Evolutionary conservation across 2,888 invertebrate genomes (phyloP).

Genomic region (Sarcophaga carnaria): DNA sequence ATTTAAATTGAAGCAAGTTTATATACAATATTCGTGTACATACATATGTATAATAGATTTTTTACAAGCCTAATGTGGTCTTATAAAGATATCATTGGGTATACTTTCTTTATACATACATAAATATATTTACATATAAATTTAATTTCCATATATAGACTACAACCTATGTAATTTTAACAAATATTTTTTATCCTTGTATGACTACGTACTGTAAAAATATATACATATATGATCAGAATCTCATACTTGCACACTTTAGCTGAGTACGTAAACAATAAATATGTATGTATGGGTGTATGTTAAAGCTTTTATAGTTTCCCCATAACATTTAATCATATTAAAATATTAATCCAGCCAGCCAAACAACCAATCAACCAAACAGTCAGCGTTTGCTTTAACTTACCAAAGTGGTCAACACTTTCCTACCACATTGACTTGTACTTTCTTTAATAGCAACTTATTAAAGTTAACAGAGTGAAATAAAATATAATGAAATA

Average conservation of each 20-base stretch:
- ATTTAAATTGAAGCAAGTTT: background rate
- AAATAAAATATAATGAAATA: constrained; percentile 17
- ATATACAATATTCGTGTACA: too few species aligned
- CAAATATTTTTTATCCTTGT: background rate
- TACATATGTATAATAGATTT: too few species aligned
- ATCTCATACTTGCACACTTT: background rate
- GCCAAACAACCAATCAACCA: background rate
- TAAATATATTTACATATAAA: background rate
- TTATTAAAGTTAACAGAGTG: constrained; percentile 39
- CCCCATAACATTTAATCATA: constrained; percentile 50
- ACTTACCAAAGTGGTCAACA: constrained; percentile 23
- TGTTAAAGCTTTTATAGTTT: background rate
- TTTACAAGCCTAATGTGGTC: constrained; percentile 3
- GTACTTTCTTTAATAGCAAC: constrained; percentile 14
- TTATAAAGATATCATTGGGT: constrained; percentile 14
- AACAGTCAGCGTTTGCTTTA: background rate
- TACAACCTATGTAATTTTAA: background rate
- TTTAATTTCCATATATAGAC: too few species aligned
- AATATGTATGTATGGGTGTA: background rate
- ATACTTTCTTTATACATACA: constrained; percentile 6
- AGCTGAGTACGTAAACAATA: background rate
- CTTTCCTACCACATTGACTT: constrained; percentile 29
- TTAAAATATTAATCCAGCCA: constrained; percentile 60
- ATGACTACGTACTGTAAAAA: background rate
- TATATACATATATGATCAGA: background rate